Evolutionary conservation across 64 coral and sea anemone genomes (phyloP).

Genomic region (Cladopsammia gracilis): DNA sequence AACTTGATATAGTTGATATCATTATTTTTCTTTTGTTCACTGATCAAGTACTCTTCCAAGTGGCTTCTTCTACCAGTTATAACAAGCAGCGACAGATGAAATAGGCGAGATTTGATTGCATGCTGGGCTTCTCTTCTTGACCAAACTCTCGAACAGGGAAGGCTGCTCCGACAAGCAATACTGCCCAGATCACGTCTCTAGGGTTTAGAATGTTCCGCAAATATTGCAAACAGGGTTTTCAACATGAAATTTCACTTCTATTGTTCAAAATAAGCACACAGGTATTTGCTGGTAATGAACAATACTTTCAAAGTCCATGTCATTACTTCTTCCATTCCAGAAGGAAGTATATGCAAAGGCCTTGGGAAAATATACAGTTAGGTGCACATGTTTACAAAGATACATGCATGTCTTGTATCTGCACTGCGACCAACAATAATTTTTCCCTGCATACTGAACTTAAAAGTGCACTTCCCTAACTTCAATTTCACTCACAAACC

Average conservation of each 20-base stretch:
- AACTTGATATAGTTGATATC: not conserved
- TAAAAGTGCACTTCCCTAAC: no score
- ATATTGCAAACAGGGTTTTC: slow-evolving; percentile 80
- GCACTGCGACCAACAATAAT: slow-evolving; percentile 13
- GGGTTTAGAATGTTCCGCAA: slow-evolving; percentile 16
- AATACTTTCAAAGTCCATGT: not conserved
- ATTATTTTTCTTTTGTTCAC: not conserved
- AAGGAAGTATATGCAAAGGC: not conserved
- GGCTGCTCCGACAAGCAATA: not conserved
- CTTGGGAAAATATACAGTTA: not conserved
- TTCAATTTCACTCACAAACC: no score
- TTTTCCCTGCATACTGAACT: no score
- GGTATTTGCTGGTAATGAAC: not conserved
- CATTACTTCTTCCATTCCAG: slow-evolving; percentile 9
- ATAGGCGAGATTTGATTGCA: not conserved
- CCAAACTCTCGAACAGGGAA: not conserved
- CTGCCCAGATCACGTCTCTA: not conserved
- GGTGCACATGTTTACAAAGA: slow-evolving; percentile 1
- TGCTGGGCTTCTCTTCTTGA: not conserved
- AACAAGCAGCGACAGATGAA: not conserved
- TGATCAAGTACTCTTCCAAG: not conserved
- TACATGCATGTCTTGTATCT: slow-evolving; percentile 46
- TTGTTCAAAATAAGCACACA: not conserved
- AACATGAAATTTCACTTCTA: slow-evolving; percentile 31
- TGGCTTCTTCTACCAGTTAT: no score